phyloP scores from a whole-genome alignment of 2,797 vertebrate species.

The Neopelma chrysocephalum region DNA sequence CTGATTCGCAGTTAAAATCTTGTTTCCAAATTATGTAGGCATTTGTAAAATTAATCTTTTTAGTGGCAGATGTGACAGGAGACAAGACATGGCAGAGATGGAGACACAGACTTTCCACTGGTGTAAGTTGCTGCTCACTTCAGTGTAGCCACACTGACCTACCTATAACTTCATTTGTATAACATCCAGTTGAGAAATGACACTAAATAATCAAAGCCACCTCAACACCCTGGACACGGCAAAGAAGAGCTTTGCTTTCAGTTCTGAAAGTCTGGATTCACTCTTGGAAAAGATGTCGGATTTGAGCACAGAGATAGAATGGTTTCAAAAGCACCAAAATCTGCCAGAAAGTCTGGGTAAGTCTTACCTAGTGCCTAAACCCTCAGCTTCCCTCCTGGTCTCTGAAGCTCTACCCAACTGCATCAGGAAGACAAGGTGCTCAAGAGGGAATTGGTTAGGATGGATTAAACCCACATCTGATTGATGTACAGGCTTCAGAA shows the following conservation, averaged over 20 bases:
- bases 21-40: background rate
- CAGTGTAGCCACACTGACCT: no score
- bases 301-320: background rate
- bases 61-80: background rate
- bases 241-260: background rate
- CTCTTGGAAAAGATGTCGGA: background rate
- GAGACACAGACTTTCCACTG: background rate
- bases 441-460: background rate
- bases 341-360: background rate
- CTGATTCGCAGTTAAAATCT: background rate
- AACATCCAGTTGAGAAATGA: background rate
- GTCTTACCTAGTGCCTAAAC: background rate
- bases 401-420: background rate
- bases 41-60: background rate
- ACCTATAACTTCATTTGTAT: background rate
- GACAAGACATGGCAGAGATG: background rate
- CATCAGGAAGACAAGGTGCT: background rate
- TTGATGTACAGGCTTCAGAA: background rate
- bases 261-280: background rate
- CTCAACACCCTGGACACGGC: background rate
- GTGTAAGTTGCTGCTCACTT: accelerated
- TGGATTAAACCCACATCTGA: background rate
- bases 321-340: background rate
- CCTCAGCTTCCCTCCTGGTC: background rate
- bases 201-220: background rate